Percentiles rank a stretch among this genome's conserved stretches.
phyloP scores from a whole-genome alignment of 2,888 invertebrate genomes.

The Acleris holmiana region DNA sequence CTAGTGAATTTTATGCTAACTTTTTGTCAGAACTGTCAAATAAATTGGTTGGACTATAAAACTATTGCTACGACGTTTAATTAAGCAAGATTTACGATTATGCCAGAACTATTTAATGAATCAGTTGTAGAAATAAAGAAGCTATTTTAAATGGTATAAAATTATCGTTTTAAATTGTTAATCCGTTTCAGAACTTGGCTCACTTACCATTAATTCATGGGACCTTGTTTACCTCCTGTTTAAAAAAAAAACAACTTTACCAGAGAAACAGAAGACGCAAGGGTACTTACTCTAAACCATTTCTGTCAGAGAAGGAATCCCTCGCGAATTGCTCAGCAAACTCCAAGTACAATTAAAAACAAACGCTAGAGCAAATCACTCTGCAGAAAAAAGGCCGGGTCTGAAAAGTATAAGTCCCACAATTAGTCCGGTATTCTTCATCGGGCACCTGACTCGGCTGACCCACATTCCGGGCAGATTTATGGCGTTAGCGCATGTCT shows the following conservation, averaged over 20 bases:
- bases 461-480: conserved; percentile 59
- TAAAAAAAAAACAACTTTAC: no score
- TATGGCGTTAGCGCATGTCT: conserved; percentile 46
- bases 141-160: neutral
- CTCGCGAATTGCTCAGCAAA: neutral
- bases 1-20: conserved; percentile 27
- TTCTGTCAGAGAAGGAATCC: neutral
- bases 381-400: conserved; percentile 1
- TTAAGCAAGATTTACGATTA: conserved; percentile 2
- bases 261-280: neutral
- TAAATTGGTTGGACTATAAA: conserved; percentile 6
- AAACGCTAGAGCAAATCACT: conserved; percentile 1
- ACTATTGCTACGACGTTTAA: neutral
- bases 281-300: neutral
- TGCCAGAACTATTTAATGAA: neutral
- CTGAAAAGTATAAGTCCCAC: conserved; percentile 38
- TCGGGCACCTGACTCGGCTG: conserved; percentile 51
- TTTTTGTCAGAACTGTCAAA: conserved; percentile 21
- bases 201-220: no score
- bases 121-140: neutral
- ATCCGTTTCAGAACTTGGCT: no score
- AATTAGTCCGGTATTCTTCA: conserved; percentile 51
- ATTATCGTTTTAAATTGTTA: no score
- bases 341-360: neutral
- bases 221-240: no score